A percentile compares a stretch with the other conserved stretches of the same genome.
These are phyloP conservation scores for Caenorhabditis macrosperma DNA, from an alignment of 2,888 invertebrate genomes.

Conservation along the genomic window DNA sequence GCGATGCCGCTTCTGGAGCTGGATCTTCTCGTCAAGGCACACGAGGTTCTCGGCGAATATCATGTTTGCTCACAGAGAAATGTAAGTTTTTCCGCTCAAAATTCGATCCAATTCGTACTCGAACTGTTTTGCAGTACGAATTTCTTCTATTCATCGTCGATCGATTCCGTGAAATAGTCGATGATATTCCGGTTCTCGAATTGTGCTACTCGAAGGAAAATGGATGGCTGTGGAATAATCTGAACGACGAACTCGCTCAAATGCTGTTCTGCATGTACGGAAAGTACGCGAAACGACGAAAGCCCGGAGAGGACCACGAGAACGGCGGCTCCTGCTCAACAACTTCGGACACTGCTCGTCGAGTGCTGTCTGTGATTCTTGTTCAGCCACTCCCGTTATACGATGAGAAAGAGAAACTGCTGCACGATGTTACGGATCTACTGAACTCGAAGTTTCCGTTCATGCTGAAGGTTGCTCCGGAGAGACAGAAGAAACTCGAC, in stretches of 20 bases:
- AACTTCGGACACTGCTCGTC: constrained; percentile 14
- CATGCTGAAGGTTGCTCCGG: constrained; percentile 33
- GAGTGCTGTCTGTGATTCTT: constrained; percentile 51
- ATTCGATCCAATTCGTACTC: background rate
- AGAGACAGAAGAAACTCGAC: constrained; percentile 29
- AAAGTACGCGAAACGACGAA: constrained; percentile 55
- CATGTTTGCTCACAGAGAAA: constrained; percentile 59
- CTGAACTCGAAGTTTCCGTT: constrained; percentile 50
- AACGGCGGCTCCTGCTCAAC: constrained; percentile 16
- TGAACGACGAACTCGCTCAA: constrained; percentile 61
- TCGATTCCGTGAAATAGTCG: constrained; percentile 31
- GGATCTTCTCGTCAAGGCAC: constrained; percentile 64
- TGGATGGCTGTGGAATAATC: constrained; percentile 61
- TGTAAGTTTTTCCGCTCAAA: constrained; percentile 31
- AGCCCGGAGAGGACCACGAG: constrained; percentile 54
- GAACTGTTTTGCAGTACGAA: constrained; percentile 55
- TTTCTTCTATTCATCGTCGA: constrained; percentile 57
- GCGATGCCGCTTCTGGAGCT: constrained; percentile 60
- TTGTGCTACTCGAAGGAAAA: constrained; percentile 51
- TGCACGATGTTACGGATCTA: constrained; percentile 61
- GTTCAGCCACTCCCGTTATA: constrained; percentile 62
- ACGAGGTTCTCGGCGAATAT: constrained; percentile 58
- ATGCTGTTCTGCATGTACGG: constrained; percentile 62
- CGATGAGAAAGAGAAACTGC: constrained; percentile 64
- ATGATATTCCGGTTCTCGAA: constrained; percentile 40